Evolutionary conservation across 2,797 vertebrate genomes (phyloP).

Genomic region (Myotis daubentonii): DNA sequence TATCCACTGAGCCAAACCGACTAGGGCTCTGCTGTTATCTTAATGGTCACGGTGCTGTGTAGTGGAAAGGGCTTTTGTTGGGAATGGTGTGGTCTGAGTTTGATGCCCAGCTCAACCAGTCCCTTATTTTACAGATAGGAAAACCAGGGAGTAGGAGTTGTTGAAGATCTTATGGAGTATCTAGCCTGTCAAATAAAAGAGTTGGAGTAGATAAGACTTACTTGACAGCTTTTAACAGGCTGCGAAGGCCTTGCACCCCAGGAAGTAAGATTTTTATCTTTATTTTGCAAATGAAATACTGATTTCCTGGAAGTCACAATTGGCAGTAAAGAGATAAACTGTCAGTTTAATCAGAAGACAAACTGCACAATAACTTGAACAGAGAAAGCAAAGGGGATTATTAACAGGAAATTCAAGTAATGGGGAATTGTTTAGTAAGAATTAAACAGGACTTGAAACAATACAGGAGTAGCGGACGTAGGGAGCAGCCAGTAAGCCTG

Average conservation of each 20-base stretch:
- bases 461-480: neutral
- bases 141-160: neutral
- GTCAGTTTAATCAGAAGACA: neutral
- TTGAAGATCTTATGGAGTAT: neutral
- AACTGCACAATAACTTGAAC: neutral
- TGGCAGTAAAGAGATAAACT: neutral
- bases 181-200: neutral
- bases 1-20: too few relatives aligned
- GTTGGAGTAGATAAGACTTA: neutral
- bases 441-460: neutral
- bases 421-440: neutral
- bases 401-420: neutral
- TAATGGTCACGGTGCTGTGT: neutral
- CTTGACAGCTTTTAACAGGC: neutral
- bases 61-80: neutral
- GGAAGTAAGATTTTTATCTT: slow-evolving; percentile 52
- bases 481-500: neutral
- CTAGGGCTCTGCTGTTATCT: neutral
- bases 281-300: slow-evolving; percentile 22
- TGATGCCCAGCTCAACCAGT: neutral
- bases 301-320: slow-evolving; percentile 4
- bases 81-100: neutral
- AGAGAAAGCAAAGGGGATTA: neutral
- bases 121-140: neutral
- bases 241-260: neutral